phyloP scores from a whole-genome alignment of 2,797 vertebrate species.

The Neosalanx taihuensis region DNA sequence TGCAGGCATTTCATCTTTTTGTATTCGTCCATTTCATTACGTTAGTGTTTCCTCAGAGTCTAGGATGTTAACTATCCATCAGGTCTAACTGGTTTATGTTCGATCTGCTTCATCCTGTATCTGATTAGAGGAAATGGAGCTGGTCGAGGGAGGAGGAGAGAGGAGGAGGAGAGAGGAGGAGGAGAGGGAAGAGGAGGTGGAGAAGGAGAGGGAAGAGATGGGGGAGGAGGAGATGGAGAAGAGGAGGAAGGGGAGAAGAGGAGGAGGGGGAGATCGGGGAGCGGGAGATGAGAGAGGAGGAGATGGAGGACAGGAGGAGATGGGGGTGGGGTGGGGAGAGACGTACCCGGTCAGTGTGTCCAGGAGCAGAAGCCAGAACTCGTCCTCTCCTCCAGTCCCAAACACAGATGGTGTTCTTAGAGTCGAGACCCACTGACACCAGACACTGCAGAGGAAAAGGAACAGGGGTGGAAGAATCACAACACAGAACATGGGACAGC shows the following conservation, averaged over 20 bases:
- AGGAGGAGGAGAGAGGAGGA: constrained; percentile 33
- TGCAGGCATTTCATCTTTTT: constrained; percentile 56
- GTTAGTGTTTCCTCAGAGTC: constrained; percentile 40
- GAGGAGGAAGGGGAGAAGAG: not conserved
- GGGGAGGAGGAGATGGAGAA: not conserved
- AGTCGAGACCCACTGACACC: constrained; percentile 97
- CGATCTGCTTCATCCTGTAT: constrained; percentile 46
- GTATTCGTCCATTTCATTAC: constrained; percentile 67
- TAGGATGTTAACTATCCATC: constrained; percentile 62
- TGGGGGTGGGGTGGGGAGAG: constrained; percentile 26
- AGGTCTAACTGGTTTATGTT: constrained; percentile 60
- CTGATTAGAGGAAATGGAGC: constrained; percentile 47
- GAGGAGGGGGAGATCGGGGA: no score
- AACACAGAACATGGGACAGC: constrained; percentile 21
- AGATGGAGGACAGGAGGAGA: not conserved
- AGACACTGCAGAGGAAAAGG: constrained; percentile 81
- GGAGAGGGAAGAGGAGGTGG: constrained; percentile 47
- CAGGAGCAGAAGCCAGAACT: constrained; percentile 91
- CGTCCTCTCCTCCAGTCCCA: constrained; percentile 99
- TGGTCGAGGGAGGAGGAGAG: constrained; percentile 28
- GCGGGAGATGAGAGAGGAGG: not conserved
- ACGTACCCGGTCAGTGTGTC: constrained; percentile 96
- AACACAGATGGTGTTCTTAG: constrained; percentile 97
- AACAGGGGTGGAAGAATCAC: constrained; percentile 20
- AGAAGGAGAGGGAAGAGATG: not conserved